Evolutionary conservation across 2,113 vertebrate species (phyloP), one percentile per base, ranked within the genome.

Genomic region (Uropsilus gracilis): DNA sequence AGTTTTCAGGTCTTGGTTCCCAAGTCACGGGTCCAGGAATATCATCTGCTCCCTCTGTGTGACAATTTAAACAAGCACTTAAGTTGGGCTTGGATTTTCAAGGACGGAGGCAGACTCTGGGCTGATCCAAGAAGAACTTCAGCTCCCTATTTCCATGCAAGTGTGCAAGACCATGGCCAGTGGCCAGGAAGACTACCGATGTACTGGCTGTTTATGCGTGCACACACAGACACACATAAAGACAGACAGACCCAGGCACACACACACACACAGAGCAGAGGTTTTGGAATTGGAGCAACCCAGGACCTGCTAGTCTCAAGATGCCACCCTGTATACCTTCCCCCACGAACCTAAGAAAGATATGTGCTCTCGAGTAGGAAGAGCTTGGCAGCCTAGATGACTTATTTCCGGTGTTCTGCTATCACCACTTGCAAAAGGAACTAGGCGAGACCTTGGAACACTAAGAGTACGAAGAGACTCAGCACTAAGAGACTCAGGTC

Each of bases 21-120:
- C 98, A 98, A 12, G 97, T 98, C 75, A 99, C 99, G 0, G 96
- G 97, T 61, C 99, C 99, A 7, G 99, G 99, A 98, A 99, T 99
- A 98, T 99, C 99, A 95, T 99, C 99, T 50, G 99, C 99, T 97
- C 99, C 99, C 82, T 98, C 99, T 99, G 97, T 24, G 66, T 88
- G 94, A 97, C 7, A 96, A 95, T 93, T 20, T 64, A 69, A 95
- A 91, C 37, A 71, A 42, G 44, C 0, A 3, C 34, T 4, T 28
- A 81, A 72, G 81, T 71, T 16, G 8, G 44, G 10, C 16, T n/a
- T 0, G 0, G 10, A 59, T 57, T 30, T 4, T 12, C 61, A 16
- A 1, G 46, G 30, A 76, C 13, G 42, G 57, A 37, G 3, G 44
- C n/a, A n/a, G 69, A 46, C 17, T 1, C 7, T 0, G 17, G 11